Evolutionary conservation across 2,113 vertebrate genomes (phyloP), one percentile per base, ranked within the genome.

Genomic region (Nothocercus julius): DNA sequence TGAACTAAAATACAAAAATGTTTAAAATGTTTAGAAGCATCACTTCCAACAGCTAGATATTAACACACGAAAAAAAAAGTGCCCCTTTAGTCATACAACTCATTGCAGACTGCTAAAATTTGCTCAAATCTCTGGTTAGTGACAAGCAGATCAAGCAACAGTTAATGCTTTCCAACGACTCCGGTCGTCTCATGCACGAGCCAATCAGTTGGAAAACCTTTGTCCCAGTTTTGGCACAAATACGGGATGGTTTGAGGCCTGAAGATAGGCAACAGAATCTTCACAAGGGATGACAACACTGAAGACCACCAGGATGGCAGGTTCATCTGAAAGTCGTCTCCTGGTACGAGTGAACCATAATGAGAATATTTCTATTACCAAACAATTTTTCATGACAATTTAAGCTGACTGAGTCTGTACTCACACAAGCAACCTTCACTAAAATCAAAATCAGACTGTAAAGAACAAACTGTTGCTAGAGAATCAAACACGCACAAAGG

Each of bases 231-330:
- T 93, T 97, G 96, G 89, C 97, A 97, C 51, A 98, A 94, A 85
- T 96, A 97, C 4, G 34, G 79, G 95, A 97, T 95, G 95, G 69
- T 96, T 84, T 98, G 97, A 95, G 97, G 92, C 97, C 98, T 98
- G 92, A 97, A 28, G 70, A 97, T 56, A 40, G 98, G 97, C 93
- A 98, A 96, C 80, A 98, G 93, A 79, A 93, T 97, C 97, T 97
- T 98, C 98, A 98, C 30, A 5, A 97, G 97, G 67, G 97, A 98
- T 90, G 97, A 97, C 97, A 98, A 98, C 53, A 95, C 97, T 87
- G 97, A 97, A 1, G 97, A 97, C 97, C 97, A 98, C 97, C 98
- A 98, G 78, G 96, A 97, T 62, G 96, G 96, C 56, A 98, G 95
- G 96, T 97, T 98, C 97, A 95, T 70, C 64, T 95, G 97, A 94